Base-by-base conservation (phyloP, 2,888 invertebrate genomes). In the Exocentrus adspersus region DNA sequence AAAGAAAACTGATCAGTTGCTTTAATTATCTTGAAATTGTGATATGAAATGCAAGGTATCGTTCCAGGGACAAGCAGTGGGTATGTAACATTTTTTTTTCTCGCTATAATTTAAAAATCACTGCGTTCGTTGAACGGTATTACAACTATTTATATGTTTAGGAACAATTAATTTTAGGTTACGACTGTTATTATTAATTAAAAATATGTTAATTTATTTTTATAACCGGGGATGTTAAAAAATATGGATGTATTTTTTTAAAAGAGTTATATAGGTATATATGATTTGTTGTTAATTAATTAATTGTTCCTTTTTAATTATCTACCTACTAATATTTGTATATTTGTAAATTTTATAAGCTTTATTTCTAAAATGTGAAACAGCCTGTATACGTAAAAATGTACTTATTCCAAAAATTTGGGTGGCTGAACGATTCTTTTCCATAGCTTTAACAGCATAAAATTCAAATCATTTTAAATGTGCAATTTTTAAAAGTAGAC, bases 1-100 rank as follows among this genome's bases (percentile, higher is more conserved):
- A 48, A 68, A 72, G 65, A 69, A 73, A 65, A 68, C 67, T 14
- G 62, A 65, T 57, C 67, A 65, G 19, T 53, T 68, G 30, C 65
- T 68, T 48, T 66, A 54, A 65, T 14, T 19, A 10, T 28, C 50
- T 17, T 42, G 58, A 10, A 50, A 50, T 54, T 64, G 64, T 64
- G 64, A 64, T 64, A 64, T 60, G 28, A 43, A 50, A 64, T 48
- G 63, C 54, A 62, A 63, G 21, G 46, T 58, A 52, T 46, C 45
- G 53, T 42, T 45, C 43, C 1, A 21, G 12, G 2, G 21, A 16
- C 17, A 24, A 20, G 5, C 53, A 43, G 54, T 54, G 54, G 14
- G 28, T n/a, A 28, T 32, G 32, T 10, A 7, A 32, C n/a, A 32
- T 9, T n/a, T 10, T 32, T 32, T 10, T 7, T 24, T 24, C 4